Conservation (phyloP, 2,888 invertebrate species). For the Anorthoa munda region DNA sequence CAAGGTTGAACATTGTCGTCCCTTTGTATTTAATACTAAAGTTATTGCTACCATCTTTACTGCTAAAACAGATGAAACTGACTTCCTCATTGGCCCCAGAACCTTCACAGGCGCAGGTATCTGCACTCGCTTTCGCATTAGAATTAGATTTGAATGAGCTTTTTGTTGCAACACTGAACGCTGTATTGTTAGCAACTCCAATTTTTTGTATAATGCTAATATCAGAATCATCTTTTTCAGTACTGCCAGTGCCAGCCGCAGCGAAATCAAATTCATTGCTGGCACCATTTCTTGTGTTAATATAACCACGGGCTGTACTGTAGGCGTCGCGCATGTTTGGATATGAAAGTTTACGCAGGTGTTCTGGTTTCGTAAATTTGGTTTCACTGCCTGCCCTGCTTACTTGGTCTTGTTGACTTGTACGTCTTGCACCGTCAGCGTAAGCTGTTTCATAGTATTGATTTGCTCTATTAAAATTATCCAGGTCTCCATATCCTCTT, state of each 20-base stretch:
- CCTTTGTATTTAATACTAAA: slow-evolving; percentile 38
- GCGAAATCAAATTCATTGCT: neutral
- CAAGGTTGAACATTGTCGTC: slow-evolving; percentile 5
- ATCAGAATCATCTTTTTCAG: neutral
- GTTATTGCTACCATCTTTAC: slow-evolving; percentile 25
- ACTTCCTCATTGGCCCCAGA: slow-evolving; percentile 3
- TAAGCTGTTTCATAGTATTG: slow-evolving; percentile 14
- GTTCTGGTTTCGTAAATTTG: slow-evolving; percentile 19
- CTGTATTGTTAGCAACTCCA: neutral
- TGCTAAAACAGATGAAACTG: slow-evolving; percentile 36
- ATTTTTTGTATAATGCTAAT: neutral
- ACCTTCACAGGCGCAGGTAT: slow-evolving; percentile 13
- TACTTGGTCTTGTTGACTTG: neutral
- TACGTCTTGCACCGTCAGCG: slow-evolving; percentile 4
- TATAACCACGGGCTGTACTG: neutral
- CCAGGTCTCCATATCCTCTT: neutral
- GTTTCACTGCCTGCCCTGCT: neutral
- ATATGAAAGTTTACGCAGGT: neutral
- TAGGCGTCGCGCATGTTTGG: neutral
- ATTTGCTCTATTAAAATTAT: slow-evolving; percentile 8
- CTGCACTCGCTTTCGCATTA: neutral
- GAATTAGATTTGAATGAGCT: neutral
- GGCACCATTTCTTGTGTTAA: neutral
- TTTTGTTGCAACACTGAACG: neutral
- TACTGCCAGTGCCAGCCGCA: neutral